These are phyloP conservation scores for Triops longicaudatus DNA, from an alignment of 1,140 invertebrate species.

Conservation along the genomic window DNA sequence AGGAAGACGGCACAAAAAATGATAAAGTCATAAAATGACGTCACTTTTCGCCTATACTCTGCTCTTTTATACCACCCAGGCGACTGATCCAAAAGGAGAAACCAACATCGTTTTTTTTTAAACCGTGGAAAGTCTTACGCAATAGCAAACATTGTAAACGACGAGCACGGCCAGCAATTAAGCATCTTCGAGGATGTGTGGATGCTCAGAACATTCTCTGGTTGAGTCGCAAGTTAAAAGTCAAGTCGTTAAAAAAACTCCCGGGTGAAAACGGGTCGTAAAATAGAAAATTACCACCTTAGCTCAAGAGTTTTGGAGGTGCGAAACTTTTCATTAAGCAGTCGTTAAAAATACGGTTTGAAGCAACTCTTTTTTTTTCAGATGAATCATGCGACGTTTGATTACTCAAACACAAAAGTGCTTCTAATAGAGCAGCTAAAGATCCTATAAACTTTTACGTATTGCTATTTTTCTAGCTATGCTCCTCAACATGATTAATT, in stretches of 20 bases:
- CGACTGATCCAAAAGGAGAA: background rate
- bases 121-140: background rate
- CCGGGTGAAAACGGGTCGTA: background rate
- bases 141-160: background rate
- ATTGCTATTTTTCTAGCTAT: too few species aligned
- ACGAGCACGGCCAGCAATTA: background rate
- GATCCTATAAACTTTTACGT: too few species aligned
- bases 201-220: background rate
- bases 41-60: background rate
- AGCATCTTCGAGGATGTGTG: background rate
- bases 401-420: background rate
- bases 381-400: background rate
- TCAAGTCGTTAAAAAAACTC: background rate
- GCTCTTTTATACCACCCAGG: background rate
- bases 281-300: background rate
- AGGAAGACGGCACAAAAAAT: background rate
- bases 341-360: background rate
- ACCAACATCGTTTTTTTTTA: too few species aligned
- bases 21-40: constrained; percentile 12
- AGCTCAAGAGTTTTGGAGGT: background rate
- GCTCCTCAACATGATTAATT: too few species aligned
- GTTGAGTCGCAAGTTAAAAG: background rate
- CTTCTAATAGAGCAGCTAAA: background rate
- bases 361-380: background rate
- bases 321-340: constrained; percentile 7